These are phyloP conservation scores for Brienomyrus brachyistius DNA, from an alignment of 2,113 vertebrate species.

Conservation along the genomic window DNA sequence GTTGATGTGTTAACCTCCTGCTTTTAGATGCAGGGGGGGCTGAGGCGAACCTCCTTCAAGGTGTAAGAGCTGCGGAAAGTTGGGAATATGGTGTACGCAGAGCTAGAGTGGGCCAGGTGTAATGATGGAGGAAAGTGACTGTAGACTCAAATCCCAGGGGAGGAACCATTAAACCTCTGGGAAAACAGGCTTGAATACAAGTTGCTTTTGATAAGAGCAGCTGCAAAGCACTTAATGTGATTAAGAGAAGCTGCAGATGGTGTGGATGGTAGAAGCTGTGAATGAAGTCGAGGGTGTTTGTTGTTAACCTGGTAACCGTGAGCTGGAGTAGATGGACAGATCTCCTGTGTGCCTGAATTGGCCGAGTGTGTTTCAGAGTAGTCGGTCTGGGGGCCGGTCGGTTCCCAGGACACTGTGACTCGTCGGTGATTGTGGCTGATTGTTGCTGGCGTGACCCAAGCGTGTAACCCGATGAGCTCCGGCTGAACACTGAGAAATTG, in stretches of 20 bases:
- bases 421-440: background rate
- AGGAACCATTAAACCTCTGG: background rate
- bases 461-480: constrained; percentile 2
- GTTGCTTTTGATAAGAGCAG: background rate
- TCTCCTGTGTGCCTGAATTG: background rate
- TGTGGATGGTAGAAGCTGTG: background rate
- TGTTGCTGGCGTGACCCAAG: background rate
- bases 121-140: background rate
- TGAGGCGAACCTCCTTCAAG: background rate
- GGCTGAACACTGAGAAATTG: background rate
- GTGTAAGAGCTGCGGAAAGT: background rate
- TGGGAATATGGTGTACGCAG: background rate
- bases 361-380: background rate
- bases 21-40: background rate
- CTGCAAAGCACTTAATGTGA: background rate
- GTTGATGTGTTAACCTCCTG: background rate
- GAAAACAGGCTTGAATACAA: background rate
- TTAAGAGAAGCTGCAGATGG: background rate
- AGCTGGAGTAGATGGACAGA: background rate
- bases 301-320: background rate
- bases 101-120: background rate
- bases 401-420: background rate
- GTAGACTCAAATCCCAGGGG: background rate
- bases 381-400: background rate
- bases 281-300: background rate